Base-by-base conservation (phyloP, 1,140 invertebrate genomes). In the Zaprionus camerounensis region DNA sequence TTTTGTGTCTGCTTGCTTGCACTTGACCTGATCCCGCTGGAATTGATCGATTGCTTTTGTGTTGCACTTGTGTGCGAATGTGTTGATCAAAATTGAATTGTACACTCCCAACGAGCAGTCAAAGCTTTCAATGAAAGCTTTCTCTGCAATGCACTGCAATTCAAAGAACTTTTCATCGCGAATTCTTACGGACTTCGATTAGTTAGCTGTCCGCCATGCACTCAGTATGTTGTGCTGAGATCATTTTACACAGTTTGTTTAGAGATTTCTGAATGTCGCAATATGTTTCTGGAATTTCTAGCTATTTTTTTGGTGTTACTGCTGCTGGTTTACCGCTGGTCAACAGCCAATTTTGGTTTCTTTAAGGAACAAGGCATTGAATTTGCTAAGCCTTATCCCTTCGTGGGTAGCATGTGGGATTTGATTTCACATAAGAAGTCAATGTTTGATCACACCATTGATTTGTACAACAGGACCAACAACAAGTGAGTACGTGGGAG, bases 321-420 rank as follows among this genome's bases (percentile, higher is more conserved):
- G 15, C 69, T 66, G 46, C 44, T 92, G 55, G 68, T 73, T 26
- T 92, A 93, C 64, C 78, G 78, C 46, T 93, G 90, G 88, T 64
- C 80, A 1, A 73, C 70, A 22, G 65, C 66, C 12, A 91, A 87
- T 26, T 76, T 82, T 73, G 75, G 80, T 24, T 92, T 84, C 62
- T 93, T 92, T 57, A 59, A 78, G 61, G 79, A 92, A 5, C 76
- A 71, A 0, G 77, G 78, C 3, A 53, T 93, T 11, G 73, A 78
- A 3, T 76, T 62, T 63, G 53, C 46, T 0, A 88, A 92, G 17
- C 91, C 92, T 0, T 28, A 9, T 4, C 63, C 84, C 1, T 68
- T 91, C 17, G 65, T 93, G 4, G 92, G 92, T 3, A 92, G 74
- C 38, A 70, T 82, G 64, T 41, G 38, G 2, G 34, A 77, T 1